These are phyloP conservation scores for Ochropleura plecta DNA, from an alignment of 2,888 invertebrate genomes.

Conservation along the genomic window DNA sequence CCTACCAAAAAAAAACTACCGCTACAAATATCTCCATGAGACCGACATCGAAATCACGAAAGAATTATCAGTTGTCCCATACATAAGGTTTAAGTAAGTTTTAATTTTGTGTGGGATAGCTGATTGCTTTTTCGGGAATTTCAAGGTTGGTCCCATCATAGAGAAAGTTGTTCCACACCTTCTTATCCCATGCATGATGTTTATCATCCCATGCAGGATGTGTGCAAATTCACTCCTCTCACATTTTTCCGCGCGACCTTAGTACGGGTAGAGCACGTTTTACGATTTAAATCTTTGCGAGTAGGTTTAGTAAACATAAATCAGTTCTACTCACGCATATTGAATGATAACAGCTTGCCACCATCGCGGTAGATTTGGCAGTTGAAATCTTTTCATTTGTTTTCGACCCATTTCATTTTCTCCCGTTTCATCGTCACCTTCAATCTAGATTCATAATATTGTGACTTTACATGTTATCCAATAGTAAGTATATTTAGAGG, in stretches of 20 bases:
- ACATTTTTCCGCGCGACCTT: background rate
- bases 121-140: background rate
- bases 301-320: conserved; percentile 19
- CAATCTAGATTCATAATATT: conserved; percentile 73
- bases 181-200: background rate
- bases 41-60: too few species aligned
- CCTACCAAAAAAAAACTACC: too few species aligned
- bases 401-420: conserved; percentile 84
- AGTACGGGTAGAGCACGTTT: background rate
- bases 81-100: background rate
- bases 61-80: background rate
- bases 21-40: too few species aligned
- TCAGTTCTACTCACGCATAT: conserved; percentile 84
- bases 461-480: background rate
- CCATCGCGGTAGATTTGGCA: conserved; percentile 86
- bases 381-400: conserved; percentile 85
- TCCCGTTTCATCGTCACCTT: conserved; percentile 83
- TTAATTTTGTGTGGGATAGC: background rate
- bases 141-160: background rate
- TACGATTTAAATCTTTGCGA: background rate
- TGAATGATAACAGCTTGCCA: conserved; percentile 88
- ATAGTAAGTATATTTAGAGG: conserved; percentile 1
- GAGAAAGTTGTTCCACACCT: background rate
- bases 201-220: background rate
- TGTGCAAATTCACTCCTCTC: background rate